Percentiles rank a stretch among this genome's conserved stretches.
These are phyloP conservation scores for Seriola dumerili DNA, from an alignment of 2,113 vertebrate genomes.

Conservation along the genomic window DNA sequence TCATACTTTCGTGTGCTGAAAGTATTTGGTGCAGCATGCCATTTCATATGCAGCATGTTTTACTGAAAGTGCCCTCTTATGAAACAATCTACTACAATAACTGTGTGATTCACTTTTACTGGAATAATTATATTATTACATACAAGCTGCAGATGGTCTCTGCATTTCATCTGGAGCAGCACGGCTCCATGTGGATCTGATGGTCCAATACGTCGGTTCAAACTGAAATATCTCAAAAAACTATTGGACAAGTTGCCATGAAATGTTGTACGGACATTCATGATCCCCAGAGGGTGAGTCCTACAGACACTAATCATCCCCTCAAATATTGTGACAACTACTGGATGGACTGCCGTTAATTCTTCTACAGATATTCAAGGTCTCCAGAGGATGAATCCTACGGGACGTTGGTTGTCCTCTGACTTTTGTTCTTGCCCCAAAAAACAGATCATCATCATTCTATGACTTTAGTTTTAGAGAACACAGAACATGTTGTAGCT, in stretches of 20 bases:
- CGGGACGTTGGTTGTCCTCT: background rate
- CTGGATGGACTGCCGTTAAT: background rate
- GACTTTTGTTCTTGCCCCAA: background rate
- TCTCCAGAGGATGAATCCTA: background rate
- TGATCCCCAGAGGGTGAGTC: background rate
- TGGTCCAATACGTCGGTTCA: background rate
- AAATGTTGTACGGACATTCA: background rate
- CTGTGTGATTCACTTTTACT: constrained; percentile 13
- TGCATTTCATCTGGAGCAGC: constrained; percentile 16
- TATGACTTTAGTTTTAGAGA: too few relatives aligned
- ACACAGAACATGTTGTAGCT: too few relatives aligned
- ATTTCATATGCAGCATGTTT: constrained; percentile 24
- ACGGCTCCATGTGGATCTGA: background rate
- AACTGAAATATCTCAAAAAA: background rate
- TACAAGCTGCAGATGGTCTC: constrained; percentile 39
- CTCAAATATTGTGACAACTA: background rate
- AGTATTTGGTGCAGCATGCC: constrained; percentile 28
- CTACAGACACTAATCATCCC: background rate
- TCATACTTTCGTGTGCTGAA: constrained; percentile 14
- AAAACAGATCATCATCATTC: background rate
- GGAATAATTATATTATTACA: constrained; percentile 10
- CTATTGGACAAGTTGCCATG: background rate
- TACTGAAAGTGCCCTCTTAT: constrained; percentile 1
- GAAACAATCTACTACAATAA: constrained; percentile 5
- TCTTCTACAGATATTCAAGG: background rate